Base-by-base conservation (phyloP, 2,113 vertebrate species). In the Carlito syrichta region DNA sequence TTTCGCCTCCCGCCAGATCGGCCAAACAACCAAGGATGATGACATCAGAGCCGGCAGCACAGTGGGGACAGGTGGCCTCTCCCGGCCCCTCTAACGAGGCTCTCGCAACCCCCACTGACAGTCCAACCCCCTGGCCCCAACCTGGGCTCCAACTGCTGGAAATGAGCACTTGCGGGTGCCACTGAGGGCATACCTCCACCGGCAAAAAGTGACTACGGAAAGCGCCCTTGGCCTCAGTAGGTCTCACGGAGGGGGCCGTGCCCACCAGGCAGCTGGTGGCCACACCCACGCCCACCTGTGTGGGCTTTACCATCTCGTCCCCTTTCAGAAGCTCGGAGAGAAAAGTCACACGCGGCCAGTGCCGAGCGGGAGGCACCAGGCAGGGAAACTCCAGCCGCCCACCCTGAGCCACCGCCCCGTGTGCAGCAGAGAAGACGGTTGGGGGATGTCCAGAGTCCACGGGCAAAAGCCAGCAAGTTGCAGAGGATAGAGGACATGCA, bases 381-480 rank as follows among this genome's bases (percentile, higher is more conserved):
- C 20, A 3, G n/a, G 23, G 62, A 14, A 7, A 12, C n/a, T 25
- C 19, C 22, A 2, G 22, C 79, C 79, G 43, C 54, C 45, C 30
- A n/a, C n/a, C n/a, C n/a, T n/a, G n/a, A 60, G 30, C 40, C 50
- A 43, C 1, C 0, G 6, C 22, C 5, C 81, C n/a, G n/a, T 11
- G 4, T 6, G 62, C 13, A 32, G 30, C n/a, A 6, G 12, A 16
- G 6, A 1, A 40, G 0, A 0, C 10, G 8, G 40, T 6, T 52
- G 27, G 1, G 4, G 5, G 13, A 17, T n/a, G 0, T 13, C 40
- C 27, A 32, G 71, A 71, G 23, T 48, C 19, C 19, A 48, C 6
- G 1, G 40, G 54, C 27, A 12, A 52, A 45, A 74, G 62, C 38
- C 25, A 85, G 56, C 50, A 60, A 40, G 38, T 40, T 43, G n/a